These are phyloP conservation scores for Yponomeuta malinellus DNA, from an alignment of 2,888 invertebrate genomes.

Conservation along the genomic window DNA sequence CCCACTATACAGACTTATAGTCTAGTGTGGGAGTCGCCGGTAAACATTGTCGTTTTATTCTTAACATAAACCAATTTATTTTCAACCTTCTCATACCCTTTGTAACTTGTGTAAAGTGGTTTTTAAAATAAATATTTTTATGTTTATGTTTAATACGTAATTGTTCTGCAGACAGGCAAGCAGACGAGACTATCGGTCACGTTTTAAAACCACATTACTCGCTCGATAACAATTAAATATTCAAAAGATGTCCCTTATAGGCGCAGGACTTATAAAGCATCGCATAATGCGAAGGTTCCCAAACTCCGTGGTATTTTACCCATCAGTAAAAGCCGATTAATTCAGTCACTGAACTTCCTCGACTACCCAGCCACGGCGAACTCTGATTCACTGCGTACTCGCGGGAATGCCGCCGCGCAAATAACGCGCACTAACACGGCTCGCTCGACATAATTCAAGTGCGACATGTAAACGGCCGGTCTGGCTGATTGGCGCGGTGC, in stretches of 20 bases:
- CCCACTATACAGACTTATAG: too few species aligned
- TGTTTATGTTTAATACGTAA: too few species aligned
- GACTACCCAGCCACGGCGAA: background rate
- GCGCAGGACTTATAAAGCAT: slow-evolving; percentile 4
- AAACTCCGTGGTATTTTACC: background rate
- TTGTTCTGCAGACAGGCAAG: background rate
- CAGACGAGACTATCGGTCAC: background rate
- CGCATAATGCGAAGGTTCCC: background rate
- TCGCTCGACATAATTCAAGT: background rate
- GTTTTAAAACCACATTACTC: slow-evolving; percentile 3
- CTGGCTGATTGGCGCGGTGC: slow-evolving; percentile 13
- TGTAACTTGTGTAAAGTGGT: too few species aligned
- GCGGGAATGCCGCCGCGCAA: background rate
- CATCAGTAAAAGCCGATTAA: background rate
- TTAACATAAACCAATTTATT: too few species aligned
- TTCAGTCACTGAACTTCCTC: slow-evolving; percentile 13
- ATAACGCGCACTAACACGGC: slow-evolving; percentile 9
- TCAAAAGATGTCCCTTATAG: background rate
- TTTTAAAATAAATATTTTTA: too few species aligned
- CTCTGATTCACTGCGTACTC: background rate
- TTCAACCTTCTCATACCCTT: too few species aligned
- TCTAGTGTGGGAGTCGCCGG: too few species aligned
- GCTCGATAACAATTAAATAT: slow-evolving; percentile 8
- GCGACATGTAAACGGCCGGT: background rate
- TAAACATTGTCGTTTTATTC: too few species aligned